A percentile compares a stretch with the other conserved stretches of the same genome.
Evolutionary conservation across 1,140 invertebrate species (phyloP).

Genomic region (Zophobas atratus): DNA sequence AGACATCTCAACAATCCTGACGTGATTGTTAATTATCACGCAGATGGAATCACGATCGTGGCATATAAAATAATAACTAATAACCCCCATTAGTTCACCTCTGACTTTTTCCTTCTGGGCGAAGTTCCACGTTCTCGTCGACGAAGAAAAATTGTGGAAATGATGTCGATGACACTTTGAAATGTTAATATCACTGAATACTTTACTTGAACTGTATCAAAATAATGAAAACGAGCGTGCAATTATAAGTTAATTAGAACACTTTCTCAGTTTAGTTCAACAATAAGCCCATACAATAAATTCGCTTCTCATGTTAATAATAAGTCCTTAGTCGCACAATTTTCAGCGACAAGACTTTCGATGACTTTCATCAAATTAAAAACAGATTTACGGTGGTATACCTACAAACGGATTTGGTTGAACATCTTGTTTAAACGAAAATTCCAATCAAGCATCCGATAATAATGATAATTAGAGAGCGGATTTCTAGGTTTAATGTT

Average conservation of each 20-base stretch:
- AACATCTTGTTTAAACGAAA: too few relatives aligned
- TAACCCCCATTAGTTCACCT: slow-evolving; percentile 21
- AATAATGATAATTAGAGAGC: too few relatives aligned
- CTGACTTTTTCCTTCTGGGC: slow-evolving; percentile 22
- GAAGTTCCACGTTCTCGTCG: not conserved
- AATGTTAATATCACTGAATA: not conserved
- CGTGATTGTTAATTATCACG: slow-evolving; percentile 21
- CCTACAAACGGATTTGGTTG: too few relatives aligned
- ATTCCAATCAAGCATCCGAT: too few relatives aligned
- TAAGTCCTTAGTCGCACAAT: slow-evolving; percentile 13
- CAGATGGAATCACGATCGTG: slow-evolving; percentile 21
- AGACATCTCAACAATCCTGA: not conserved
- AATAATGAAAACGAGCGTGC: slow-evolving; percentile 32
- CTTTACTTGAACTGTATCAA: not conserved
- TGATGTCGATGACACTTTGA: slow-evolving; percentile 3
- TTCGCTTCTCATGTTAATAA: slow-evolving; percentile 34
- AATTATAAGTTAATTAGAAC: slow-evolving; percentile 36
- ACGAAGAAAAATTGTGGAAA: slow-evolving; percentile 22
- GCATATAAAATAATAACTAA: slow-evolving; percentile 34
- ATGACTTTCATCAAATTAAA: slow-evolving; percentile 41
- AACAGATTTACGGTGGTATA: not conserved
- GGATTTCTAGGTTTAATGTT: too few relatives aligned
- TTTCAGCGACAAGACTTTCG: slow-evolving; percentile 36
- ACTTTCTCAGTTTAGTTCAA: slow-evolving; percentile 26
- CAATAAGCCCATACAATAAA: slow-evolving; percentile 34